A percentile compares a stretch with the other conserved stretches of the same genome.
Evolutionary conservation across 2,888 invertebrate species (phyloP).

Genomic region (Chymomyza caudatula): DNA sequence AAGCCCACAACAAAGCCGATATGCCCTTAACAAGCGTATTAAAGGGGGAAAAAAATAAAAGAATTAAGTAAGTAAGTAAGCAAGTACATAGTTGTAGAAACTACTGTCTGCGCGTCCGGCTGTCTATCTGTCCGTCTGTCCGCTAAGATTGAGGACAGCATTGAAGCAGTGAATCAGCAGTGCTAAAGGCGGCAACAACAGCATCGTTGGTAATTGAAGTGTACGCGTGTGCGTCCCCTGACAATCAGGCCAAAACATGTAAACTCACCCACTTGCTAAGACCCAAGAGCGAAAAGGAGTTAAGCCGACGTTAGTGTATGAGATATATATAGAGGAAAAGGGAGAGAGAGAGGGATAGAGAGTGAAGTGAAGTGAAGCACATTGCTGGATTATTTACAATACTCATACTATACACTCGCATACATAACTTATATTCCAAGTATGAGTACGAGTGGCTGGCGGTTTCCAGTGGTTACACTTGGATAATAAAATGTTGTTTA

Average conservation of each 20-base stretch:
- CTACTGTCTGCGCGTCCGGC: too few species aligned
- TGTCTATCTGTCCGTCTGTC: conserved; percentile 26
- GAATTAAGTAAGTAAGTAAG: conserved; percentile 31
- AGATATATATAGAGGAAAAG: not conserved
- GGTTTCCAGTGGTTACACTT: conserved; percentile 32
- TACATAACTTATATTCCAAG: not conserved
- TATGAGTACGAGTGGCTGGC: conserved; percentile 4
- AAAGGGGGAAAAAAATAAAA: conserved; percentile 12
- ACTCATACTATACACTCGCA: conserved; percentile 7
- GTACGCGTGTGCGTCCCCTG: conserved; percentile 56
- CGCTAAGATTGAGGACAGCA: conserved; percentile 47
- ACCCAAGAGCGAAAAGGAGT: not conserved
- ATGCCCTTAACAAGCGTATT: not conserved
- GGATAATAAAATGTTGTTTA: conserved; percentile 57
- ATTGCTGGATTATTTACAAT: conserved; percentile 68
- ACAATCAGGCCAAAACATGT: conserved; percentile 36
- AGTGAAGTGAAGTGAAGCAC: conserved; percentile 17
- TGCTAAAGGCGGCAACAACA: conserved; percentile 31
- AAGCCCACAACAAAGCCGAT: too few species aligned
- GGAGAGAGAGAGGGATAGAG: not conserved
- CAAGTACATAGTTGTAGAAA: conserved; percentile 62
- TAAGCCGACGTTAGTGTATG: conserved; percentile 1
- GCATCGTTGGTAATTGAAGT: conserved; percentile 59
- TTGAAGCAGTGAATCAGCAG: conserved; percentile 14
- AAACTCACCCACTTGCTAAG: not conserved